These are phyloP conservation scores for Ginglymostoma cirratum DNA, from an alignment of 2,113 vertebrate genomes.

Conservation along the genomic window DNA sequence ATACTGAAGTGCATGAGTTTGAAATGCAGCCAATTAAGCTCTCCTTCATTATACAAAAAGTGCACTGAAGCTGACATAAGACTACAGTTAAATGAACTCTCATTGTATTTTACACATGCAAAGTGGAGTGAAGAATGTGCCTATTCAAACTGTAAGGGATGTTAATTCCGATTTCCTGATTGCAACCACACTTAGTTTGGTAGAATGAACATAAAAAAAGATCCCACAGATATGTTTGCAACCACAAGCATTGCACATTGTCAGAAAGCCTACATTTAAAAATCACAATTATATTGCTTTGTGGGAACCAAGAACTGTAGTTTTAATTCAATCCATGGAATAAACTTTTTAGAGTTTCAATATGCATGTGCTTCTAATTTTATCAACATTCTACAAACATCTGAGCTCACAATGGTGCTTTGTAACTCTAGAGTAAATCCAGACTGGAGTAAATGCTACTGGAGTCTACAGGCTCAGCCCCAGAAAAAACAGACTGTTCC, in stretches of 20 bases:
- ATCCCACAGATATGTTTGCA: conserved; percentile 35
- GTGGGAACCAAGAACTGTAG: conserved; percentile 33
- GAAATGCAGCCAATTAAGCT: conserved; percentile 10
- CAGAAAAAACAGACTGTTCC: conserved; percentile 18
- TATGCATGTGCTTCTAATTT: conserved; percentile 28
- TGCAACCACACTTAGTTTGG: conserved; percentile 33
- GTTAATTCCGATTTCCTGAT: conserved; percentile 12
- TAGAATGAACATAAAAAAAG: conserved; percentile 30
- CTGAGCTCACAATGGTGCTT: conserved; percentile 23
- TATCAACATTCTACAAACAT: conserved; percentile 31
- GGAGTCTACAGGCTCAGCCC: conserved; percentile 30
- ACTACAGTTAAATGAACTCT: conserved; percentile 25
- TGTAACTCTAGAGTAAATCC: conserved; percentile 32
- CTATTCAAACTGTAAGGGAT: conserved; percentile 19
- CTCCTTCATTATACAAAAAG: conserved; percentile 26
- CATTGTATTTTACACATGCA: conserved; percentile 24
- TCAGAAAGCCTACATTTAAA: conserved; percentile 21
- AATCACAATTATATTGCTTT: conserved; percentile 35
- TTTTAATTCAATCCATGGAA: conserved; percentile 37
- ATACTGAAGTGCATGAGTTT: not conserved
- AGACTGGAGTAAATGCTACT: conserved; percentile 36
- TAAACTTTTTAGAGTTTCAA: conserved; percentile 16
- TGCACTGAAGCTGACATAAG: conserved; percentile 15
- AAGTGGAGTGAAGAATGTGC: not conserved
- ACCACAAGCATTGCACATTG: conserved; percentile 34